Conservation (phyloP, 2,888 invertebrate species). For the Dicroscelio sp. region DNA sequence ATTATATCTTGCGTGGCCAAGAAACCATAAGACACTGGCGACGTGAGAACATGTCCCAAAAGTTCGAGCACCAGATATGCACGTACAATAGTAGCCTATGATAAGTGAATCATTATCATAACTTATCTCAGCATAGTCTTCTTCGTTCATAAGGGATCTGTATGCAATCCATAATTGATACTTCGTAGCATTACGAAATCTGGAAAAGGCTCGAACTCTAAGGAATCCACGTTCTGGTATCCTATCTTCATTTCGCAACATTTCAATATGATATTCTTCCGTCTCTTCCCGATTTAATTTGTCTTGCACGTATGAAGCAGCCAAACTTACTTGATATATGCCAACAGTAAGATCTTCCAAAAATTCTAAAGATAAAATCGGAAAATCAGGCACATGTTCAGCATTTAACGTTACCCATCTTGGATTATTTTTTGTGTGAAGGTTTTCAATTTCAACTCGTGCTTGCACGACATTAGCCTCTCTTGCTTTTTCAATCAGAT, state of each 20-base stretch:
- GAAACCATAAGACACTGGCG: conserved; percentile 22
- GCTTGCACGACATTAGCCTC: conserved; percentile 68
- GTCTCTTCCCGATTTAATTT: conserved; percentile 9
- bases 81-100: not conserved
- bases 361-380: conserved; percentile 39
- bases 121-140: not conserved
- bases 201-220: conserved; percentile 52
- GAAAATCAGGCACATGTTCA: conserved; percentile 61
- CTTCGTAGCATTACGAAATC: conserved; percentile 54
- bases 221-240: conserved; percentile 58
- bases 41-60: conserved; percentile 15
- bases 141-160: too few species aligned
- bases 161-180: conserved; percentile 67
- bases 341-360: conserved; percentile 67
- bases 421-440: conserved; percentile 62
- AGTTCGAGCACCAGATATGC: not conserved
- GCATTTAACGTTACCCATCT: conserved; percentile 53
- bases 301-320: conserved; percentile 50
- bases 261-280: conserved; percentile 42
- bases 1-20: conserved; percentile 7
- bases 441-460: conserved; percentile 65
- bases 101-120: not conserved
- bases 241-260: conserved; percentile 48
- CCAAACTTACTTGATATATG: conserved; percentile 60
- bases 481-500: conserved; percentile 45